Evolutionary conservation across 2,113 vertebrate genomes (phyloP), one percentile per base, ranked within the genome.

Genomic region (Murina feae): DNA sequence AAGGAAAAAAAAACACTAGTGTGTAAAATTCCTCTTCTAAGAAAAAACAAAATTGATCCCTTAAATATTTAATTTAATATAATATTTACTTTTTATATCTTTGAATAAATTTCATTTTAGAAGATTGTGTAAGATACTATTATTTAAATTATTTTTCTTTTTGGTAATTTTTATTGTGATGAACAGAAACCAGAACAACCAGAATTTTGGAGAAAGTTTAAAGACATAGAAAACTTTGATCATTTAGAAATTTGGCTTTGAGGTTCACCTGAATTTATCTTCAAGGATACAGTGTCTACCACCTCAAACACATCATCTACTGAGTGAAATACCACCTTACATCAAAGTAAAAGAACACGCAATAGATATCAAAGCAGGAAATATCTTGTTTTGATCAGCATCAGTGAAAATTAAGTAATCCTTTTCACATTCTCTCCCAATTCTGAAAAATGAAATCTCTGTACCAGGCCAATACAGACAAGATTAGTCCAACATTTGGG

Each of bases 321-420:
- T 88, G 20, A 88, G 66, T n/a, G 58, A 95, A 83, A 94, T 14
- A 89, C 6, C 9, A 75, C 5, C 4, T 92, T n/a, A 66, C 30
- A 74, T 88, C 51, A 84, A 81, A 91, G 65, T 63, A 84, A 83
- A 96, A 80, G 51, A 78, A 47, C 20, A 49, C 55, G 17, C 20
- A 76, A n/a, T 93, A 84, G 71, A 35, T 71, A 90, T 53, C 68
- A 97, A 86, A 94, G 63, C 28, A 89, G 7, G 72, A 95, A 84
- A 86, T 28, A 32, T 84, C 60, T 95, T 78, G 12, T 81, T 81
- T 81, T 80, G 39, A 49, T 85, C 30, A 76, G 6, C 12, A 63
- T 39, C 21, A 69, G 7, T 78, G 47, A 97, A 89, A 90, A 94
- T 89, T 72, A 91, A 96, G 84, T 6, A 94, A 37, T 30, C 42